A percentile compares a stretch with the other conserved stretches of the same genome.
These are phyloP conservation scores for Pelusios castaneus DNA, from an alignment of 2,113 vertebrate species.

Conservation along the genomic window DNA sequence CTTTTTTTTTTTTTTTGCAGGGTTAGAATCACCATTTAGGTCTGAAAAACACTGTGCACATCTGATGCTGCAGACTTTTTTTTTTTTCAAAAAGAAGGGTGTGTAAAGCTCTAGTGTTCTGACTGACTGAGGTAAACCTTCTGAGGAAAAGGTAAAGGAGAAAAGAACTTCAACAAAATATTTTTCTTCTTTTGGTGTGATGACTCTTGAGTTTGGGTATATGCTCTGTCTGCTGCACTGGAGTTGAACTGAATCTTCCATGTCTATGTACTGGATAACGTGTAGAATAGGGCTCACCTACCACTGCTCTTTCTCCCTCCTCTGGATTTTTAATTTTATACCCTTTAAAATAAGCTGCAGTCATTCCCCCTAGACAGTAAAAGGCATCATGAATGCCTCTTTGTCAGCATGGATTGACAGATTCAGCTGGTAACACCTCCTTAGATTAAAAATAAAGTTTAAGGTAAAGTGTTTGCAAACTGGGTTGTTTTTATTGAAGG, in stretches of 20 bases:
- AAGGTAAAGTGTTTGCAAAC: conserved; percentile 48
- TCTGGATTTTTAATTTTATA: conserved; percentile 31
- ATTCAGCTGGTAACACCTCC: not conserved
- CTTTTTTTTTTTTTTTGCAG: not conserved
- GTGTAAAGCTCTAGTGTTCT: not conserved
- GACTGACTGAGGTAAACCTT: not conserved
- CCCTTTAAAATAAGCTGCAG: not conserved
- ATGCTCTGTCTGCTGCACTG: not conserved
- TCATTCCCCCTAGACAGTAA: not conserved
- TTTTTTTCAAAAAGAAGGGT: too few species aligned
- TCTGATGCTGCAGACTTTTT: not conserved
- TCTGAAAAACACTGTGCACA: not conserved
- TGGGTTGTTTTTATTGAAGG: conserved; percentile 35
- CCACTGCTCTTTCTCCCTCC: not conserved
- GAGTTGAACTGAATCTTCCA: not conserved
- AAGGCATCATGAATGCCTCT: not conserved
- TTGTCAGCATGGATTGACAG: conserved; percentile 30
- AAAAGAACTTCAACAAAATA: not conserved
- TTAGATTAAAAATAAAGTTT: conserved; percentile 45
- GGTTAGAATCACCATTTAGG: not conserved
- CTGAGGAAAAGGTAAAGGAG: not conserved
- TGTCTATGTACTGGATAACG: not conserved
- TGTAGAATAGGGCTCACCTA: not conserved
- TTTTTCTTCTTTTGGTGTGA: not conserved
- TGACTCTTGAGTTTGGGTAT: accelerated